These are phyloP conservation scores for Numida meleagris DNA, from an alignment of 2,113 vertebrate species.

Conservation along the genomic window DNA sequence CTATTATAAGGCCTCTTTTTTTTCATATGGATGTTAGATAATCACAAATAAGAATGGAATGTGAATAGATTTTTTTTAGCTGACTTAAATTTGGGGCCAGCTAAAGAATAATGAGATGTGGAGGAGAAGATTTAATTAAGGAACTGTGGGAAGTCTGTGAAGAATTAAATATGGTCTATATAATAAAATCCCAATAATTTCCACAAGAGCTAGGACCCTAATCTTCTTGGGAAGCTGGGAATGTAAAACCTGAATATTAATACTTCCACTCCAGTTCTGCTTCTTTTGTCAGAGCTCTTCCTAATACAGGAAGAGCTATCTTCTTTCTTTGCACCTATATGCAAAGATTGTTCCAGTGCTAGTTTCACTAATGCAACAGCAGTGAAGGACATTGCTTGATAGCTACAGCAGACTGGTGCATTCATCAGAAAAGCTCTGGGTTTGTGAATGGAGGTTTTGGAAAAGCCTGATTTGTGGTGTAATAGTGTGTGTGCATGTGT, in stretches of 20 bases:
- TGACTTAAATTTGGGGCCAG: not conserved
- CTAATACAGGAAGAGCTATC: not conserved
- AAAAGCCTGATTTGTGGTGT: not conserved
- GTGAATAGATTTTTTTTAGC: not conserved
- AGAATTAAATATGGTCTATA: not conserved
- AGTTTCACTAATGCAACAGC: not conserved
- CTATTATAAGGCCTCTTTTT: not conserved
- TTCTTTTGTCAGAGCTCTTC: not conserved
- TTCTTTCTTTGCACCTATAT: not conserved
- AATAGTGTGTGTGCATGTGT: not conserved
- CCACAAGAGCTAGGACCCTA: not conserved
- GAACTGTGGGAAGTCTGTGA: not conserved
- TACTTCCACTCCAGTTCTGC: not conserved
- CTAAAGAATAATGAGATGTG: not conserved
- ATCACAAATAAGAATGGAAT: not conserved
- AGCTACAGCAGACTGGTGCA: not conserved
- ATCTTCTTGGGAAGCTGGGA: not conserved
- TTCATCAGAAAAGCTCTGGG: not conserved
- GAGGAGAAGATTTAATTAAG: conserved; percentile 3
- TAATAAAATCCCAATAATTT: not conserved
- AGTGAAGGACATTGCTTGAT: not conserved
- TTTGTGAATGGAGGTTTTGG: not conserved
- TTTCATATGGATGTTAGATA: not conserved
- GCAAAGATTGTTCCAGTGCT: not conserved
- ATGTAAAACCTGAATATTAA: not conserved